Conservation (phyloP, 2,113 vertebrate genomes). For the Geococcyx californianus region DNA sequence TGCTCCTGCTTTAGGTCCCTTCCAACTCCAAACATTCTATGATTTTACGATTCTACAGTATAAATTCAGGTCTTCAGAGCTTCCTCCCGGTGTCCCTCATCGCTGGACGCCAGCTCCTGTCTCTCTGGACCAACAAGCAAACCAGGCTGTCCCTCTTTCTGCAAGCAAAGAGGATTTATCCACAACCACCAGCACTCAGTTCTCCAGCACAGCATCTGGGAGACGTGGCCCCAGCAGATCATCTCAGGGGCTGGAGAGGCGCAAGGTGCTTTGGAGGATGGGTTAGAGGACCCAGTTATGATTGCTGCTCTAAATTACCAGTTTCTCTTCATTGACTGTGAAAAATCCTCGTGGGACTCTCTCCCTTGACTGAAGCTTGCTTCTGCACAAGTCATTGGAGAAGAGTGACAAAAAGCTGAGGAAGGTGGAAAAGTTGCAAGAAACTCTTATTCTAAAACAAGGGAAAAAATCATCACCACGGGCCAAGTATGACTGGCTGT, state of each 20-base stretch:
- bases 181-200: not conserved
- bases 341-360: not conserved
- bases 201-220: not conserved
- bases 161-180: not conserved
- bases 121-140: not conserved
- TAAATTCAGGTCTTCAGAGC: not conserved
- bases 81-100: not conserved
- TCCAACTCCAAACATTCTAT: too few relatives aligned
- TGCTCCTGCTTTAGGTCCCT: too few relatives aligned
- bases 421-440: not conserved
- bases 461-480: not conserved
- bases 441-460: not conserved
- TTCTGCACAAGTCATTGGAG: not conserved
- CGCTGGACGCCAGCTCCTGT: not conserved
- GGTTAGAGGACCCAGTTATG: not conserved
- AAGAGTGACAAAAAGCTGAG: not conserved
- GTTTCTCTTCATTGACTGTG: not conserved
- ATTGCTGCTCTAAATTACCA: not conserved
- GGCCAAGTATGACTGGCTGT: not conserved
- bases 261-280: not conserved
- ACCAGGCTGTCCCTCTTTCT: not conserved
- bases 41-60: too few relatives aligned
- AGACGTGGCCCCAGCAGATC: not conserved
- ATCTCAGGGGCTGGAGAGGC: fast-evolving
- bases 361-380: not conserved